Evolutionary conservation across 2,888 invertebrate species (phyloP), one percentile per base, ranked within the genome.

Genomic region (Clistopyga incitator): DNA sequence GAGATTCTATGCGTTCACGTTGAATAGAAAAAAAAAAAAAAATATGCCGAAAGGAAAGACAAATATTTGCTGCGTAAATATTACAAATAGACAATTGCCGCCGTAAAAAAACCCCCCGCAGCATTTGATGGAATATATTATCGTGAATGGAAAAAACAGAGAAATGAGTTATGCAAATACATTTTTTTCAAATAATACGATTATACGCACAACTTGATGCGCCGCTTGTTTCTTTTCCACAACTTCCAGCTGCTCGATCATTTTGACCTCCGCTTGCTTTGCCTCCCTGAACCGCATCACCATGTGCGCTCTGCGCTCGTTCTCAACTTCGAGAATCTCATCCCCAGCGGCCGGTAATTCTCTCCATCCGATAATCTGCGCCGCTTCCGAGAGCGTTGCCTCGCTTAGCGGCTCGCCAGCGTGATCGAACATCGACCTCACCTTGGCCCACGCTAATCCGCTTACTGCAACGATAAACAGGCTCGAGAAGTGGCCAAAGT

Each of bases 291-390:
- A 96, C 59, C 94, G 94, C 85, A 97, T 93, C 4, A 97, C 96
- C 84, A 95, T 95, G 86, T 94, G 93, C 0, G 97, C 97, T 81
- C 95, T 94, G 94, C 95, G 96, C 95, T 97, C 98, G 1, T 95
- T 95, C 84, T 95, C 95, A 3, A 98, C 98, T 94, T 99, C 96
- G 6, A 98, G 93, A 47, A 99, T 96, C 72, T 95, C 94, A 87
- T 99, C 98, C 0, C 99, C 99, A 13, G 98, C 97, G 0, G 96
- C 92, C 0, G 99, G 99, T 86, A 99, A 90, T 86, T 97, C 96
- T 86, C 96, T 95, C 99, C 99, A 99, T 3, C 99, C 99, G 68
- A 97, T 95, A 70, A 99, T 96, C 91, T 97, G 97, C 0, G 96
- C 97, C 0, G 99, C 97, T 1, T 95, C 95, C 0, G 97, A 95